Base-by-base conservation (phyloP, 2,113 vertebrate genomes). In the Plecturocebus donacophilus region DNA sequence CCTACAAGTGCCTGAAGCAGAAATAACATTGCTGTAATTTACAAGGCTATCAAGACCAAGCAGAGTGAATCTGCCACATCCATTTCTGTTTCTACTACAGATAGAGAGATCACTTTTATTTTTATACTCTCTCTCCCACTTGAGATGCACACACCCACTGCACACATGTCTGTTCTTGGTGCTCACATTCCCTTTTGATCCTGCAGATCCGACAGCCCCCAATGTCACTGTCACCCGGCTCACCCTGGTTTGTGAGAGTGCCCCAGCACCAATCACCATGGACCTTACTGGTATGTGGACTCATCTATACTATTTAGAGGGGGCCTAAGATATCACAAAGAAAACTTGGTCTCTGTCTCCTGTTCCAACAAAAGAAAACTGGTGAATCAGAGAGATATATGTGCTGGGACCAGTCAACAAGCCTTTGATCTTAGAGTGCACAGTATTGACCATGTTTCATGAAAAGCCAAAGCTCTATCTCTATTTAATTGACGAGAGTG, bases 221-320 rank as follows among this genome's bases (percentile, higher is more conserved):
- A 99, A 99, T 0, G 99, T 99, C 87, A 97, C 92, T 1, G 99
- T 99, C 61, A 99, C 99, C 8, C 98, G 99, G 27, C 99, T 99
- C 52, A 99, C 98, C 25, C 97, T 99, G 38, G 98, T 99, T 1
- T 99, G 99, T 98, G 98, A 98, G 6, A 98, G 84, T 85, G 99
- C 99, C 13, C 99, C 99, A 20, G 98, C 98, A 96, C 98, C 99
- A 0, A 99, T 99, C 95, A 99, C 99, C 91, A 99, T 99, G 99
- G 99, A 99, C 91, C 99, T 99, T 80, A 99, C 99, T 73, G 99
- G 99, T 99, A 98, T 83, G 99, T 93, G 82, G 56, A 58, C 88
- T 52, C 30, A 90, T 49, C 42, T 88, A 47, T 42, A 47, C 81
- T 97, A 25, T 38, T 58, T 54, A 47, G 1, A 1, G 25, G 35